These are phyloP conservation scores for Orthosia gracilis DNA, from an alignment of 2,888 invertebrate genomes.

Conservation along the genomic window DNA sequence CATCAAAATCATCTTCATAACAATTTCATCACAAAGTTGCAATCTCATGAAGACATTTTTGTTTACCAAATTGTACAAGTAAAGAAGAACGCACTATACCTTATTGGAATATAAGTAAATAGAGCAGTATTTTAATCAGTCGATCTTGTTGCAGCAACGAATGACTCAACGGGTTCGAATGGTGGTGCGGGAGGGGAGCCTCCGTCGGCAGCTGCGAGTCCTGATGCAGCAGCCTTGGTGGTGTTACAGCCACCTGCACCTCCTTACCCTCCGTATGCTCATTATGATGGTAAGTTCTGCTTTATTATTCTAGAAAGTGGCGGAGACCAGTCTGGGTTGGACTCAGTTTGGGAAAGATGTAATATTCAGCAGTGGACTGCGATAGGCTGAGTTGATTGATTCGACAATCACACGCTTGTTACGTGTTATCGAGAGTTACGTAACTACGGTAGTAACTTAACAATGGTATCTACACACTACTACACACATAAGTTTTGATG, in stretches of 20 bases:
- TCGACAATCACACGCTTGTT: too few relatives aligned
- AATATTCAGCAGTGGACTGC: too few relatives aligned
- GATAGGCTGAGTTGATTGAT: too few relatives aligned
- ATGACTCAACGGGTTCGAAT: conserved; percentile 87
- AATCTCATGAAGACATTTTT: background rate
- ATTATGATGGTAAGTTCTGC: conserved; percentile 85
- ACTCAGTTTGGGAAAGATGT: too few relatives aligned
- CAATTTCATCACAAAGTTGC: too few relatives aligned
- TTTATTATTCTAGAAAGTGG: background rate
- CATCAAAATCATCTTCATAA: background rate
- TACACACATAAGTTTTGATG: too few relatives aligned
- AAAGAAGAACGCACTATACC: conserved; percentile 10
- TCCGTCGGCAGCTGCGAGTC: conserved; percentile 88
- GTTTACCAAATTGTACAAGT: conserved; percentile 5
- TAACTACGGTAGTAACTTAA: too few relatives aligned
- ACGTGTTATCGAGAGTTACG: too few relatives aligned
- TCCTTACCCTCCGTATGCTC: conserved; percentile 88
- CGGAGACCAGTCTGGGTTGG: too few relatives aligned
- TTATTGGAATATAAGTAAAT: conserved; percentile 1
- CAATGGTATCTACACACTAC: too few relatives aligned
- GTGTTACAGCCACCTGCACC: conserved; percentile 88
- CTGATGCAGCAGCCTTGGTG: conserved; percentile 87
- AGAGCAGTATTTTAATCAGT: background rate
- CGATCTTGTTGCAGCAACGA: conserved; percentile 79
- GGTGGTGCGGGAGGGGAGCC: conserved; percentile 86